Evolutionary conservation across 2,888 invertebrate genomes (phyloP).

Genomic region (Dynastes maya): DNA sequence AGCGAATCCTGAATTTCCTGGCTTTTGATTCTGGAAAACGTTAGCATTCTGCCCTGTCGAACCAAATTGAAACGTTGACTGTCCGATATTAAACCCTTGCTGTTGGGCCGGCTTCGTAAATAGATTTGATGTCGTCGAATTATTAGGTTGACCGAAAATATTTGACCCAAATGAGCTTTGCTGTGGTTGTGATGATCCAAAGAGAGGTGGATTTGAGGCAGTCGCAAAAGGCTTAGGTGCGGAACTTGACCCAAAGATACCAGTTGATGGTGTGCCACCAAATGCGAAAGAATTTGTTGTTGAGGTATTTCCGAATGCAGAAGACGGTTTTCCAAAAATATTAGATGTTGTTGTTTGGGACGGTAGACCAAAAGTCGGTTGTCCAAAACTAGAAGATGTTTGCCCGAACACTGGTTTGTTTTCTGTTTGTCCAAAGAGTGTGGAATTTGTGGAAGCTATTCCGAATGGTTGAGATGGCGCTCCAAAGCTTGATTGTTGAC

Average conservation of each 20-base stretch:
- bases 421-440: conserved; percentile 75
- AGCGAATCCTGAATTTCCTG: conserved; percentile 51
- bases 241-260: conserved; percentile 65
- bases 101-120: conserved; percentile 71
- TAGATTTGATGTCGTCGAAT: conserved; percentile 64
- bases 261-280: conserved; percentile 64
- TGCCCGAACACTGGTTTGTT: conserved; percentile 74
- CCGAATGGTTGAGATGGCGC: conserved; percentile 72
- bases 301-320: conserved; percentile 74
- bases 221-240: conserved; percentile 53
- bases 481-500: conserved; percentile 63
- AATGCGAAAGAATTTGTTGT: conserved; percentile 66
- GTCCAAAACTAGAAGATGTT: conserved; percentile 71
- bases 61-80: conserved; percentile 68
- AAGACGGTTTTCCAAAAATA: conserved; percentile 79
- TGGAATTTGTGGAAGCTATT: conserved; percentile 67
- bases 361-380: conserved; percentile 73
- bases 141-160: conserved; percentile 63
- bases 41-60: conserved; percentile 56
- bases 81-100: conserved; percentile 66
- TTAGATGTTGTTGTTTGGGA: conserved; percentile 75
- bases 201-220: conserved; percentile 56
- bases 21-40: conserved; percentile 49
- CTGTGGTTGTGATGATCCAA: conserved; percentile 58
- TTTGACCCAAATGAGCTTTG: conserved; percentile 62